Evolutionary conservation across 2,113 vertebrate genomes (phyloP).

Genomic region (Agapornis roseicollis): DNA sequence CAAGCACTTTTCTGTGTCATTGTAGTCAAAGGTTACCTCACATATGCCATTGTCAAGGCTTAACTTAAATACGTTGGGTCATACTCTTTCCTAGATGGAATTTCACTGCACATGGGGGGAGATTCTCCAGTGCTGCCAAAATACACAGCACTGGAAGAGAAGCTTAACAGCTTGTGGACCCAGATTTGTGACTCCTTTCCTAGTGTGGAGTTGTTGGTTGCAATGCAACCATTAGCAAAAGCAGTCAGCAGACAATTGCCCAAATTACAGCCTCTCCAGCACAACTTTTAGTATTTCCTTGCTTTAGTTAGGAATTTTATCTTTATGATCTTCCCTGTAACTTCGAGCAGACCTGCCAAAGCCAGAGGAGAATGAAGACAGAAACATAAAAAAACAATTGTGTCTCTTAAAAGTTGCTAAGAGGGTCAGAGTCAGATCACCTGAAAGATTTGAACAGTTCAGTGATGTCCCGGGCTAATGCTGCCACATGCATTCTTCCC

Average conservation of each 20-base stretch:
- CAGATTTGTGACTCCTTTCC: background rate
- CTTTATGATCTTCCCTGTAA: background rate
- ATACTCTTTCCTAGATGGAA: background rate
- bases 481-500: constrained; percentile 3
- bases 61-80: background rate
- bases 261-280: background rate
- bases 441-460: constrained; percentile 21
- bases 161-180: background rate
- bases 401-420: background rate
- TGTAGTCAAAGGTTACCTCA: constrained; percentile 53
- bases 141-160: background rate
- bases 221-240: background rate
- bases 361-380: background rate
- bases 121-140: background rate
- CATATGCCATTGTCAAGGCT: background rate
- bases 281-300: background rate
- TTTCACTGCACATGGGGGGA: background rate
- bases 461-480: background rate
- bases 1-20: background rate
- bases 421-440: constrained; percentile 14
- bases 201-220: background rate
- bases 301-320: background rate
- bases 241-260: background rate
- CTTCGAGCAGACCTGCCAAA: background rate
- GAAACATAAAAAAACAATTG: background rate